Percentiles rank a stretch among this genome's conserved stretches.
Conservation (phyloP, 2,888 invertebrate species). For the Agrypnus murinus region DNA sequence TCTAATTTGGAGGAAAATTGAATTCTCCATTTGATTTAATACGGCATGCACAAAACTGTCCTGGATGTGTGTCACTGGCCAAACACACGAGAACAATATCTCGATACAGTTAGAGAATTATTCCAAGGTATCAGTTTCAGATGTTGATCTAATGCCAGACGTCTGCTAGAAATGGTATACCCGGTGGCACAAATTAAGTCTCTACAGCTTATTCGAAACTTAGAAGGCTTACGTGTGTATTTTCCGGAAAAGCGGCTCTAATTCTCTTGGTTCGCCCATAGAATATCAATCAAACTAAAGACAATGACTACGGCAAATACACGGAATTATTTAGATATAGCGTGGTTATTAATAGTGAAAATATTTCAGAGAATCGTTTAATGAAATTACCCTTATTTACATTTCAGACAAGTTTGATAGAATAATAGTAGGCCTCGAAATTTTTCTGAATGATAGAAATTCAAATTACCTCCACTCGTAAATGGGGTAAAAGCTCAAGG, state of each 20-base stretch:
- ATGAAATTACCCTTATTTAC: no score
- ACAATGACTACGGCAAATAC: conserved; percentile 20
- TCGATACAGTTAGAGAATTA: conserved; percentile 15
- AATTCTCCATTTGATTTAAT: background rate
- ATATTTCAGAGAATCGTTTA: no score
- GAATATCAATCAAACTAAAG: conserved; percentile 42
- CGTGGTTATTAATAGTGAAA: no score
- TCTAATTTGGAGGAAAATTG: background rate
- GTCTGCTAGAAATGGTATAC: conserved; percentile 24
- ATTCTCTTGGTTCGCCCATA: conserved; percentile 37
- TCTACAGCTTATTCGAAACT: conserved; percentile 38
- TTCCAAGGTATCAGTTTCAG: conserved; percentile 27
- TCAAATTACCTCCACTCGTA: no score
- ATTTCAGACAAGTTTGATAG: no score
- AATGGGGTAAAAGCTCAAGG: no score
- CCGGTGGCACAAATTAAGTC: conserved; percentile 42
- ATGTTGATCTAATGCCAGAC: conserved; percentile 23
- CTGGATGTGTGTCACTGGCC: conserved; percentile 6
- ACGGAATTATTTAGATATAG: no score
- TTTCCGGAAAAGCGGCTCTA: conserved; percentile 37
- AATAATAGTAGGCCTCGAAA: no score
- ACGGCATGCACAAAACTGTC: background rate
- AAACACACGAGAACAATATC: conserved; percentile 3
- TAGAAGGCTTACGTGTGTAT: conserved; percentile 36
- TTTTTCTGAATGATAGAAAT: no score